Conservation (phyloP, 2,113 vertebrate species). For the Tachuris rubrigastra region DNA sequence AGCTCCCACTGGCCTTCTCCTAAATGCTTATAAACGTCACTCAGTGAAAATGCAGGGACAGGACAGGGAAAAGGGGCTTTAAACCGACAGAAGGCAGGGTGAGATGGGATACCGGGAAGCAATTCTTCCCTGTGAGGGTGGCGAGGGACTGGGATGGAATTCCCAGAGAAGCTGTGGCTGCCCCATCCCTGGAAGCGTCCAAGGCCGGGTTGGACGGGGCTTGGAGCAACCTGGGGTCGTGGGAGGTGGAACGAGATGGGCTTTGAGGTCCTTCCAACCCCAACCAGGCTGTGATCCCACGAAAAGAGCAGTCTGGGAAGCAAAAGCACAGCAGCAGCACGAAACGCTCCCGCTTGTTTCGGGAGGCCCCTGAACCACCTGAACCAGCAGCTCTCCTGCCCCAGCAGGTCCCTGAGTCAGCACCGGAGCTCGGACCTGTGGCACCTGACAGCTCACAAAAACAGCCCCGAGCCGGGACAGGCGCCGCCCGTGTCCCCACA, state of each 20-base stretch:
- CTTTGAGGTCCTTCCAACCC: neutral
- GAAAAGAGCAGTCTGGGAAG: neutral
- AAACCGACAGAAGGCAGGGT: neutral
- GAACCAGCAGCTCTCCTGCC: fast-evolving
- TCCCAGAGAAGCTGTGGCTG: neutral
- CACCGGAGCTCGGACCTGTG: neutral
- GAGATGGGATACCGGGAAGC: fast-evolving
- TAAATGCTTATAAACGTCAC: fast-evolving
- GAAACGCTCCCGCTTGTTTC: fast-evolving
- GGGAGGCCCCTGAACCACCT: fast-evolving
- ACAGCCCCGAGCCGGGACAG: neutral
- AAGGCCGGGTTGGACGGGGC: neutral
- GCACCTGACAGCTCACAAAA: neutral
- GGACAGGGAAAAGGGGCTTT: neutral
- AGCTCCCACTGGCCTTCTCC: neutral
- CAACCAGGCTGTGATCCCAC: neutral
- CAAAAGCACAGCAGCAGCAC: neutral
- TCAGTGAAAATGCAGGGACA: fast-evolving
- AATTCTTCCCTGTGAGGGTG: neutral
- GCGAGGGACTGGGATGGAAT: neutral
- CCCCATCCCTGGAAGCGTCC: neutral
- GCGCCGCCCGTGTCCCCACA: fast-evolving
- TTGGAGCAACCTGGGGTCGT: fast-evolving
- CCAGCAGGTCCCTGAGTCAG: neutral
- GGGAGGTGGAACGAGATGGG: fast-evolving